A percentile compares a stretch with the other conserved stretches of the same genome.
Conservation (phyloP, 2,888 invertebrate genomes). For the Amblyteles armatorius region DNA sequence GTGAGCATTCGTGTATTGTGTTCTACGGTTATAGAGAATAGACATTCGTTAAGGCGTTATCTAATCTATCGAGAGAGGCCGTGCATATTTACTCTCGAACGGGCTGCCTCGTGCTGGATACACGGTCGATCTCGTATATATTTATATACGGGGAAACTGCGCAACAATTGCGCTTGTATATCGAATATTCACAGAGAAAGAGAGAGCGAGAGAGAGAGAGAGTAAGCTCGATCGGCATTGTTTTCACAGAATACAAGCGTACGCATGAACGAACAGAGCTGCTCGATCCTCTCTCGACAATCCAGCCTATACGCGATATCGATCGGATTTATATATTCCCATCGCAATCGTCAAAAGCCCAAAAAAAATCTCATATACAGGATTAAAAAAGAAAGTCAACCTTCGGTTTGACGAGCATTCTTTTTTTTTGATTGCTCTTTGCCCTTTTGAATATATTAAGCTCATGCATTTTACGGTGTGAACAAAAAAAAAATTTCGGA, state of each 20-base stretch:
- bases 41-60: constrained; percentile 43
- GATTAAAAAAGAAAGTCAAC: constrained; percentile 1
- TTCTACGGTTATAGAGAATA: constrained; percentile 26
- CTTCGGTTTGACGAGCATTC: neutral
- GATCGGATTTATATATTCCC: constrained; percentile 25
- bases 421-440: neutral
- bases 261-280: constrained; percentile 7
- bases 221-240: constrained; percentile 42
- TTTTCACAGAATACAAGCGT: constrained; percentile 50
- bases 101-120: constrained; percentile 47
- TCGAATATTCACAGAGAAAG: neutral
- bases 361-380: constrained; percentile 16
- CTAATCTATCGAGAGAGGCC: constrained; percentile 63
- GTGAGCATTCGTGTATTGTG: constrained; percentile 45
- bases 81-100: constrained; percentile 64
- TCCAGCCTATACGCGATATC: constrained; percentile 1
- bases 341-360: neutral
- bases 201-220: too few species aligned
- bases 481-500: neutral
- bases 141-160: constrained; percentile 49
- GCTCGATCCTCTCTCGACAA: constrained; percentile 31
- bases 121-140: constrained; percentile 46
- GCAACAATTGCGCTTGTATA: constrained; percentile 59
- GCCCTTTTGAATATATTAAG: neutral
- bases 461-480: neutral